Evolutionary conservation across 1,140 invertebrate species (phyloP).

Genomic region (Penaeus japonicus): DNA sequence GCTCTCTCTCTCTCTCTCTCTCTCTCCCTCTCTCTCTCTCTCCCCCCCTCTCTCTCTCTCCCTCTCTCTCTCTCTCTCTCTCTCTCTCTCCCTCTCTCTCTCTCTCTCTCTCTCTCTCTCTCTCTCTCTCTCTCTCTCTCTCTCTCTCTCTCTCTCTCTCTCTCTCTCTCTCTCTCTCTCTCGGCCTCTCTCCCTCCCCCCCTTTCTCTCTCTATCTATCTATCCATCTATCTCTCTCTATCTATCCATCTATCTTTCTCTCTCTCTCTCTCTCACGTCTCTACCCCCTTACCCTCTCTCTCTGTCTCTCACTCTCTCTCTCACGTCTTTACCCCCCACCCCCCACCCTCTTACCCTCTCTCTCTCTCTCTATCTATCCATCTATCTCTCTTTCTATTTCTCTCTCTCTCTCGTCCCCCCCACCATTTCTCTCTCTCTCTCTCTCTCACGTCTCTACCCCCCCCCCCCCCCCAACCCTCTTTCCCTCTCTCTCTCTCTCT

Average conservation of each 20-base stretch:
- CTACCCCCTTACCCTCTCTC: background rate
- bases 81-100: too few species aligned
- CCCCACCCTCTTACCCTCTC: background rate
- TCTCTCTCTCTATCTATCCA: background rate
- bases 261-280: background rate
- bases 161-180: too few species aligned
- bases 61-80: background rate
- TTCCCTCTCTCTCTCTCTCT: background rate
- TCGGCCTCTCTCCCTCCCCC: too few species aligned
- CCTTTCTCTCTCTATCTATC: background rate
- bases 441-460: background rate
- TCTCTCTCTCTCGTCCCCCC: background rate
- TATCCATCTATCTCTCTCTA: background rate
- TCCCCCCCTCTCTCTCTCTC: background rate
- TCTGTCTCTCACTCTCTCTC: background rate
- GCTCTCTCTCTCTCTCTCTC: background rate
- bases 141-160: too few species aligned
- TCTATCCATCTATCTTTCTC: background rate
- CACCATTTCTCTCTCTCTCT: background rate
- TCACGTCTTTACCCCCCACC: background rate
- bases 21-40: background rate
- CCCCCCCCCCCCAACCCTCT: background rate
- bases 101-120: background rate
- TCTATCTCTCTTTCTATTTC: background rate
- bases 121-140: background rate